Percentiles rank a stretch among this genome's conserved stretches.
These are phyloP conservation scores for Erythrolamprus reginae DNA, from an alignment of 2,113 vertebrate species.

Conservation along the genomic window DNA sequence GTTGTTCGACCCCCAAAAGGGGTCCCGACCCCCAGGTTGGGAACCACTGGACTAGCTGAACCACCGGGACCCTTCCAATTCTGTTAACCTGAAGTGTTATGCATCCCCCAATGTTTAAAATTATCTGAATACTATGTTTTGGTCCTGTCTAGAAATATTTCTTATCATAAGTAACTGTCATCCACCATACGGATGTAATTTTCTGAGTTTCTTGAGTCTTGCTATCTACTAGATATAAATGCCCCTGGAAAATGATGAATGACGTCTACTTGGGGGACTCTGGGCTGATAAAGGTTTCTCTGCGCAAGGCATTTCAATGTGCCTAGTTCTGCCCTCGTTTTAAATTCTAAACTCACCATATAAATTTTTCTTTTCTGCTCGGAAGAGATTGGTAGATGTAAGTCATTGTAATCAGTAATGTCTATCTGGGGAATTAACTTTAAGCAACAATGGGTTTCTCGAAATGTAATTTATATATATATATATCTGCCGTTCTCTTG, in stretches of 20 bases:
- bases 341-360: conserved; percentile 21
- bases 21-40: too few relatives aligned
- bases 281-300: background rate
- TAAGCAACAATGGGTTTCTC: background rate
- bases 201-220: background rate
- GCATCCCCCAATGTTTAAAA: background rate
- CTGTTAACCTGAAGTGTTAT: too few relatives aligned
- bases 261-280: background rate
- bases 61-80: too few relatives aligned
- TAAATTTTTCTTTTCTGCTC: conserved; percentile 33
- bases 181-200: background rate
- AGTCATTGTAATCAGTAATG: background rate
- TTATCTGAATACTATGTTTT: background rate
- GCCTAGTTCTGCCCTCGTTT: background rate
- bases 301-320: background rate
- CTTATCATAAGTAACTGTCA: background rate
- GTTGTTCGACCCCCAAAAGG: too few relatives aligned
- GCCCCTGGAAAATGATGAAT: background rate
- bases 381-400: background rate
- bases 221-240: background rate
- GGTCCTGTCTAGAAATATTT: background rate
- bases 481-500: background rate
- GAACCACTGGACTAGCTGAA: too few relatives aligned
- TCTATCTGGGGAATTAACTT: background rate
- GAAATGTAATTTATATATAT: conserved; percentile 2